A percentile compares a stretch with the other conserved stretches of the same genome.
phyloP scores from a whole-genome alignment of 1,140 invertebrate species.

The Drosophila orosa region DNA sequence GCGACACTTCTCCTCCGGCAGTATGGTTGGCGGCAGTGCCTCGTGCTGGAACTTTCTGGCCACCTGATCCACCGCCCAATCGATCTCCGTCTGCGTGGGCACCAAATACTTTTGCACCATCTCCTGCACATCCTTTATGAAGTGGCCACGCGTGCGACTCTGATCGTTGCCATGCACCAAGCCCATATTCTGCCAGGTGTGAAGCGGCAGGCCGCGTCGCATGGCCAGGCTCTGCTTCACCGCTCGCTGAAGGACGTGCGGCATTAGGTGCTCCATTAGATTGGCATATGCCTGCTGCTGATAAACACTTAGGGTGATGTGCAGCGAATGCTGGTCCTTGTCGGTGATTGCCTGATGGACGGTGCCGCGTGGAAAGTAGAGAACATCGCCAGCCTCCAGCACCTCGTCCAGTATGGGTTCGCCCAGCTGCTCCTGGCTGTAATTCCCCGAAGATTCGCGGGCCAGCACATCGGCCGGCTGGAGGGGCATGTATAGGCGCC shows the following conservation, averaged over 20 bases:
- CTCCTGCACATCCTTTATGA: slow-evolving; percentile 87
- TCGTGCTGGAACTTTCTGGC: slow-evolving; percentile 93
- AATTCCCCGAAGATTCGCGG: slow-evolving; percentile 93
- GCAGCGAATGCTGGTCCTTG: slow-evolving; percentile 92
- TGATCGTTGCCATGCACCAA: slow-evolving; percentile 86
- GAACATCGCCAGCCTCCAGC: slow-evolving; percentile 93
- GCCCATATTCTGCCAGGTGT: slow-evolving; percentile 91
- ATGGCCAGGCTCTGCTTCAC: slow-evolving; percentile 89
- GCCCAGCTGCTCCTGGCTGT: slow-evolving; percentile 90
- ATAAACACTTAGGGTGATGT: slow-evolving; percentile 96
- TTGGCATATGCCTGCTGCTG: slow-evolving; percentile 96
- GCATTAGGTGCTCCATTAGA: slow-evolving; percentile 93
- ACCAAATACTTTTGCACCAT: slow-evolving; percentile 37
- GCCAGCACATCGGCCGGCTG: slow-evolving; percentile 88
- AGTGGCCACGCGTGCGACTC: slow-evolving; percentile 85
- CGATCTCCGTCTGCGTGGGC: slow-evolving; percentile 88
- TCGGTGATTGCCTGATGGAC: slow-evolving; percentile 95
- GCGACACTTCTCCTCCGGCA: slow-evolving; percentile 87
- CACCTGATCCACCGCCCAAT: slow-evolving; percentile 93
- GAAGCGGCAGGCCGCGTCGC: slow-evolving; percentile 91
- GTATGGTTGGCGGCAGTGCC: slow-evolving; percentile 93
- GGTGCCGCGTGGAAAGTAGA: slow-evolving; percentile 96
- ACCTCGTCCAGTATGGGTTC: slow-evolving; percentile 91
- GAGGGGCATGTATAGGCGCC: slow-evolving; percentile 94
- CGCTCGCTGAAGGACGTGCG: slow-evolving; percentile 90